phyloP scores from a whole-genome alignment of 2,113 vertebrate genomes.

The Podarcis muralis region DNA sequence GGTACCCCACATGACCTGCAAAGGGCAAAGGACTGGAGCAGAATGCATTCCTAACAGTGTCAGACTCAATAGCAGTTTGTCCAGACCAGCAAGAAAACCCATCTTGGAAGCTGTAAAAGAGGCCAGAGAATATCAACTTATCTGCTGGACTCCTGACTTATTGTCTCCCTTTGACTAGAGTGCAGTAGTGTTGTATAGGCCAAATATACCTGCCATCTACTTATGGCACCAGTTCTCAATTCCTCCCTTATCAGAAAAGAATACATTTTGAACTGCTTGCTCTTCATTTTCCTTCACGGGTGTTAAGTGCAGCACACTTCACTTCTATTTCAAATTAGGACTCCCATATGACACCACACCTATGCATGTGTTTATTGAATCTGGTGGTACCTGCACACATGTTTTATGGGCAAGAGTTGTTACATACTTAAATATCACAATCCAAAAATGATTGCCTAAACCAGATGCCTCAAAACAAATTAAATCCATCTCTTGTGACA shows the following conservation, averaged over 20 bases:
- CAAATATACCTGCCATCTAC: background rate
- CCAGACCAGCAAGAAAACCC: background rate
- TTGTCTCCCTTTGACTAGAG: background rate
- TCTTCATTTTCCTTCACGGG: background rate
- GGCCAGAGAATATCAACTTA: background rate
- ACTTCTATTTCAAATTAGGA: background rate
- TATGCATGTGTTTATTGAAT: background rate
- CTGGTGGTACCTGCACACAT: background rate
- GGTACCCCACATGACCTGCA: background rate
- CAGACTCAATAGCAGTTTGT: background rate
- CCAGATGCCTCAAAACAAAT: constrained; percentile 25
- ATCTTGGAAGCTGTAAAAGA: background rate
- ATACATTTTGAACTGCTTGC: constrained; percentile 16
- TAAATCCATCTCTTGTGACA: background rate
- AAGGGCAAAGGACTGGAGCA: background rate
- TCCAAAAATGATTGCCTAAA: constrained; percentile 34
- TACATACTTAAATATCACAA: constrained; percentile 12
- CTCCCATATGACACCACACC: background rate
- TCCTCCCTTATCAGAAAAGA: constrained; percentile 19
- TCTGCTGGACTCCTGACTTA: no score
- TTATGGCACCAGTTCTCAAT: background rate
- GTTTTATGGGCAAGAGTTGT: background rate
- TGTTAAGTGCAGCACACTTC: background rate
- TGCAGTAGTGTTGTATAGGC: background rate
- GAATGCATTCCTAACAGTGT: background rate